Percentiles rank a stretch among this genome's conserved stretches.
phyloP scores from a whole-genome alignment of 2,888 invertebrate genomes.

The Microctonus aethiopoides region DNA sequence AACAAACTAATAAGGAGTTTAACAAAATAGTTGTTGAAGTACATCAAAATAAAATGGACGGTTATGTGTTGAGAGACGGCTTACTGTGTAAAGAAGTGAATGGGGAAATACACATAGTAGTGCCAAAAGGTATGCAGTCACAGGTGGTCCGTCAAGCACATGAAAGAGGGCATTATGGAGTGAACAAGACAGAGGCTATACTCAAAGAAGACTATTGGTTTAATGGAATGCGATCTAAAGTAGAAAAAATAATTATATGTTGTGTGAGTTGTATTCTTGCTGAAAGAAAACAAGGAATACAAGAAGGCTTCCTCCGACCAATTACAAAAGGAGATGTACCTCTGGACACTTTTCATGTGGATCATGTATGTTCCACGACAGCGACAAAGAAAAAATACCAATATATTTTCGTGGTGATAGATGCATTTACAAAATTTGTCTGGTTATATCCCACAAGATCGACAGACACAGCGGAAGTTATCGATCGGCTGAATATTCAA shows the following conservation, averaged over 20 bases:
- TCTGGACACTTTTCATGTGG: slow-evolving; percentile 37
- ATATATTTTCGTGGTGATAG: slow-evolving; percentile 34
- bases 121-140: slow-evolving; percentile 33
- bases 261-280: slow-evolving; percentile 41
- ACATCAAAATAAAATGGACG: neutral
- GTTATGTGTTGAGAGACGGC: neutral
- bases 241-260: slow-evolving; percentile 32
- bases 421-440: slow-evolving; percentile 35
- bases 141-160: slow-evolving; percentile 38
- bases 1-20: neutral
- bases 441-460: slow-evolving; percentile 40
- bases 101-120: neutral
- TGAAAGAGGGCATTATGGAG: slow-evolving; percentile 38
- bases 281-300: slow-evolving; percentile 36
- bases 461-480: slow-evolving; percentile 30
- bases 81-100: neutral
- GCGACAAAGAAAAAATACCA: slow-evolving; percentile 34
- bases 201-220: slow-evolving; percentile 40
- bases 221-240: slow-evolving; percentile 24
- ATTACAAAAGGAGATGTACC: slow-evolving; percentile 35
- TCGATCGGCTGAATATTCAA: neutral
- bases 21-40: neutral
- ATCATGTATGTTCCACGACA: slow-evolving; percentile 34
- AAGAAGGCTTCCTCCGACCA: slow-evolving; percentile 34
- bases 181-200: slow-evolving; percentile 36